Conservation (phyloP, 2,797 vertebrate genomes). For the Margarornis squamiger region DNA sequence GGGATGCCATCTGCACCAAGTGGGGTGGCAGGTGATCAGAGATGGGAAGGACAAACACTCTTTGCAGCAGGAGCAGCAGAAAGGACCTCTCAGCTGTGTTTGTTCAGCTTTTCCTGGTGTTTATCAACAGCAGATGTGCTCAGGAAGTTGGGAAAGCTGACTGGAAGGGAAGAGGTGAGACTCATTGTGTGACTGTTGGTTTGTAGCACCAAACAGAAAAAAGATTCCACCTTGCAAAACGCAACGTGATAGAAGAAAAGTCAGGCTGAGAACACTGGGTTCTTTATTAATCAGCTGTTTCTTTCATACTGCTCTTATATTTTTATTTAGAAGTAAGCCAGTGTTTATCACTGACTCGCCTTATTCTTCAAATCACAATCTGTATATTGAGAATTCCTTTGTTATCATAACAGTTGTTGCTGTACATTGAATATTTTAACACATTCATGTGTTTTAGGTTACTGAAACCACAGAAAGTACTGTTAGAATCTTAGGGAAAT, state of each 20-base stretch:
- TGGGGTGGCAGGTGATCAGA: constrained; percentile 68
- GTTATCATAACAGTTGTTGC: background rate
- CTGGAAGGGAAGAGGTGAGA: background rate
- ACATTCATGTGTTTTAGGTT: background rate
- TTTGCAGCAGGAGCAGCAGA: constrained; percentile 30
- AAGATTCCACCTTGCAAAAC: background rate
- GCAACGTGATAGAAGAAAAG: background rate
- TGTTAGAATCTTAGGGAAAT: background rate
- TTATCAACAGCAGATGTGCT: constrained; percentile 76
- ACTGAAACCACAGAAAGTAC: background rate
- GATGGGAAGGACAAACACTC: constrained; percentile 66
- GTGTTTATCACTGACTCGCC: background rate
- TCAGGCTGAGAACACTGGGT: background rate
- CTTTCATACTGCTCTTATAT: background rate
- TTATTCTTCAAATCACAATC: background rate
- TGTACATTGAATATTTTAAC: background rate
- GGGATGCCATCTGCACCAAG: background rate
- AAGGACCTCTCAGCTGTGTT: constrained; percentile 68
- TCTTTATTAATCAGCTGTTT: background rate
- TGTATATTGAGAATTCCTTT: background rate
- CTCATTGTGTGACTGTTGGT: background rate
- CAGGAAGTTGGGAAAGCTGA: constrained; percentile 63
- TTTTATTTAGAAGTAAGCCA: background rate
- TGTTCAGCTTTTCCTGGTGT: constrained; percentile 65
- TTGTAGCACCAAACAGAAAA: background rate